Percentiles rank a stretch among this genome's conserved stretches.
Evolutionary conservation across 2,888 invertebrate genomes (phyloP).

Genomic region (Flexamia atlantica): DNA sequence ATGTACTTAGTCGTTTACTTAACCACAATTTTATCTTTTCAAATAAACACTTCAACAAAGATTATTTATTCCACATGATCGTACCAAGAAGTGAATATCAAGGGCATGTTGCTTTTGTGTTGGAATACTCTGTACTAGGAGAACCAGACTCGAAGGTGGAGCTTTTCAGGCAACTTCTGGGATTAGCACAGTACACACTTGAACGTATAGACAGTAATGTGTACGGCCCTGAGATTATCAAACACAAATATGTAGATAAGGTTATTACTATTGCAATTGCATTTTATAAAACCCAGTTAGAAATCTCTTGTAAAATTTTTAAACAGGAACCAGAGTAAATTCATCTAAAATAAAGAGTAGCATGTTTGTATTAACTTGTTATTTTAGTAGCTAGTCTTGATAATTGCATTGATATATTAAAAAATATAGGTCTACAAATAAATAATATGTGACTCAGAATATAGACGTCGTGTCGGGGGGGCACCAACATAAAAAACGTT

Average conservation of each 20-base stretch:
- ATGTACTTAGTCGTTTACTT: slow-evolving; percentile 30
- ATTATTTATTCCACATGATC: slow-evolving; percentile 21
- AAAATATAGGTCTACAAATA: no score
- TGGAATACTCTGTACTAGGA: slow-evolving; percentile 28
- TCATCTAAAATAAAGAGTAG: no score
- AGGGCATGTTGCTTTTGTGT: slow-evolving; percentile 31
- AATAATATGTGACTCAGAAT: no score
- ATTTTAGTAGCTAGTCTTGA: no score
- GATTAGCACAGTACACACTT: slow-evolving; percentile 22
- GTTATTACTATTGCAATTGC: slow-evolving; percentile 43
- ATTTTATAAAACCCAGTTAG: slow-evolving; percentile 15
- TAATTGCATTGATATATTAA: no score
- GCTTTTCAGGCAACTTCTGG: not conserved
- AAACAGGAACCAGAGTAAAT: not conserved
- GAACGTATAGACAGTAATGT: slow-evolving; percentile 43
- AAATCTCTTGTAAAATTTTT: slow-evolving; percentile 27
- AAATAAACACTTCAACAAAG: slow-evolving; percentile 15
- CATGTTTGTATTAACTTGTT: no score
- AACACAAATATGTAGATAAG: slow-evolving; percentile 27
- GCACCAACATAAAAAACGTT: no score
- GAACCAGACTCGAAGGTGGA: not conserved
- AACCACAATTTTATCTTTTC: slow-evolving; percentile 50
- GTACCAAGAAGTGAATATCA: slow-evolving; percentile 42
- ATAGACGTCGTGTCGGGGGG: no score
- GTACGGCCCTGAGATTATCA: slow-evolving; percentile 17